Conservation (phyloP, 2,888 invertebrate genomes). For the Acleris holmiana region DNA sequence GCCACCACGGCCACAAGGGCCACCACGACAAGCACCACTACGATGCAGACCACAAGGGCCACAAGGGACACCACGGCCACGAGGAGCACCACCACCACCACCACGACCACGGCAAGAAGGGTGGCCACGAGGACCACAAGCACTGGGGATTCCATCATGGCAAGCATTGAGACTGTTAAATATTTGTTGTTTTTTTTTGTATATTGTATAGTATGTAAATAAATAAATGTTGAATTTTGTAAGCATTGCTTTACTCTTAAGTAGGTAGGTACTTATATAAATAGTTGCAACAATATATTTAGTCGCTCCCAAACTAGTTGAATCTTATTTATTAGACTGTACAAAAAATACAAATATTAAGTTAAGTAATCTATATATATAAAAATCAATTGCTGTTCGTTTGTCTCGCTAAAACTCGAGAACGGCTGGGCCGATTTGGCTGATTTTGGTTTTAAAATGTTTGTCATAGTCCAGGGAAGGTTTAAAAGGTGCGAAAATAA, state of each 20-base stretch:
- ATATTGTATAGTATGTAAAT: slow-evolving; percentile 71
- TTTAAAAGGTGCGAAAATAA: no score
- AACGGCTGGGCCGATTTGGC: no score
- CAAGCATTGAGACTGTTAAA: slow-evolving; percentile 75
- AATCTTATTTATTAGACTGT: no score
- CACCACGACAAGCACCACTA: slow-evolving; percentile 92
- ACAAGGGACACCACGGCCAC: slow-evolving; percentile 91
- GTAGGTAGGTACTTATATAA: no score
- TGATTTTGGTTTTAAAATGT: no score
- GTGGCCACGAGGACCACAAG: slow-evolving; percentile 89
- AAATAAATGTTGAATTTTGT: slow-evolving; percentile 49
- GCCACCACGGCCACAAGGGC: slow-evolving; percentile 91
- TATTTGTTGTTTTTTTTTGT: slow-evolving; percentile 61
- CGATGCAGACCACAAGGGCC: slow-evolving; percentile 92
- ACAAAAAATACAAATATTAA: no score
- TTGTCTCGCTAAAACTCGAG: no score
- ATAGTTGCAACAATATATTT: background rate
- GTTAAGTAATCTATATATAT: no score
- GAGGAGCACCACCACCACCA: slow-evolving; percentile 90
- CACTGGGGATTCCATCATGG: slow-evolving; percentile 88
- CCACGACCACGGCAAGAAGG: slow-evolving; percentile 91
- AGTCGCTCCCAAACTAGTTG: no score
- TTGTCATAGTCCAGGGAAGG: no score
- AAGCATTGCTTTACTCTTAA: background rate
- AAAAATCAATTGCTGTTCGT: no score